A percentile compares a stretch with the other conserved stretches of the same genome.
Evolutionary conservation across 2,113 vertebrate genomes (phyloP).

Genomic region (Calyptomena viridis): DNA sequence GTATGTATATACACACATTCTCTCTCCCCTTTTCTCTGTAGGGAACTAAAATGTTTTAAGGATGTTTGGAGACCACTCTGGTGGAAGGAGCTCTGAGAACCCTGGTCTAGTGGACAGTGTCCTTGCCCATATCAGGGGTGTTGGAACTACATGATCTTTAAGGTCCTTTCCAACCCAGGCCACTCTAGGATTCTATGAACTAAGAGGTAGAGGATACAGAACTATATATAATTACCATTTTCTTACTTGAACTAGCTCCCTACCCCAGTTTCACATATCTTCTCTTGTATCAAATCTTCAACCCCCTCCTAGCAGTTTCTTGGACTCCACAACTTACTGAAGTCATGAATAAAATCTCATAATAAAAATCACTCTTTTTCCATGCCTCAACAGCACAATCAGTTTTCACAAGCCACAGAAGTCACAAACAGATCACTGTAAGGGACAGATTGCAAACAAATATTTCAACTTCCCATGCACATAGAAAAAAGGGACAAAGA

Average conservation of each 20-base stretch:
- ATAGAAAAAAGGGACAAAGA: not conserved
- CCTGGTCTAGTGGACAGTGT: not conserved
- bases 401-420: not conserved
- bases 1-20: rapidly evolving
- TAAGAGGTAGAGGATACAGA: not conserved
- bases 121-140: not conserved
- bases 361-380: not conserved
- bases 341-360: not conserved
- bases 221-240: not conserved
- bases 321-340: not conserved
- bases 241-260: not conserved
- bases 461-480: constrained; percentile 17
- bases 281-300: not conserved
- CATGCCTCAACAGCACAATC: not conserved
- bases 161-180: not conserved
- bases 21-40: not conserved
- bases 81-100: not conserved
- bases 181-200: not conserved
- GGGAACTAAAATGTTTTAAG: rapidly evolving
- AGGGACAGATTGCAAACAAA: constrained; percentile 16
- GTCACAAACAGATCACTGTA: not conserved
- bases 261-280: not conserved
- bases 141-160: not conserved
- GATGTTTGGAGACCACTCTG: not conserved
- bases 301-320: rapidly evolving